A percentile compares a stretch with the other conserved stretches of the same genome.
phyloP scores from a whole-genome alignment of 2,797 vertebrate genomes.

The Rhinogobio ventralis region DNA sequence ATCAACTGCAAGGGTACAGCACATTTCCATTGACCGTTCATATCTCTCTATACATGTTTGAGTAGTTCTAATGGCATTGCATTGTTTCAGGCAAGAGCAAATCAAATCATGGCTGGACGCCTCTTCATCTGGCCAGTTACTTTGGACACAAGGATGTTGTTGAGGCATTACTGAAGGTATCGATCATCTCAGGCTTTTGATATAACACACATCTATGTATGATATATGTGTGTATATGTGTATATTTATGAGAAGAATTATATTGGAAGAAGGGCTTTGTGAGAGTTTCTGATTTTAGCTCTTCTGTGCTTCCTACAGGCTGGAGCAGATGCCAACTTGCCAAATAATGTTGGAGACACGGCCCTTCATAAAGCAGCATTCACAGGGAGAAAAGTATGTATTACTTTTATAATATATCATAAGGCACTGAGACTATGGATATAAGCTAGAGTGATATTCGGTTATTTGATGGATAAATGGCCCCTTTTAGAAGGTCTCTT shows the following conservation, averaged over 20 bases:
- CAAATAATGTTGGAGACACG: conserved; percentile 94
- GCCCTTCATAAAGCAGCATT: conserved; percentile 95
- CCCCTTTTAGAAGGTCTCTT: not conserved
- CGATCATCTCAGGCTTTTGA: not conserved
- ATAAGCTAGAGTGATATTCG: not conserved
- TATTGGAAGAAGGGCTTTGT: not conserved
- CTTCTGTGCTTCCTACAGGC: conserved; percentile 76
- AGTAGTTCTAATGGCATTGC: not conserved
- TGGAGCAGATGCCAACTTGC: conserved; percentile 88
- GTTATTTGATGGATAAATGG: not conserved
- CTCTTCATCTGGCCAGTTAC: conserved; percentile 96
- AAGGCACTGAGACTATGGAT: not conserved
- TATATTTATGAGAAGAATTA: not conserved
- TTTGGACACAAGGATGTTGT: conserved; percentile 93
- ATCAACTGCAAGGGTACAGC: conserved; percentile 94
- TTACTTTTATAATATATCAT: not conserved
- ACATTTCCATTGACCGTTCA: not conserved
- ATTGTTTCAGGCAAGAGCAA: conserved; percentile 88
- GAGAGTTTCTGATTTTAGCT: not conserved
- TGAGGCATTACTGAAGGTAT: conserved; percentile 90
- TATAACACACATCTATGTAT: not conserved
- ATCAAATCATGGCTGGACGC: conserved; percentile 95
- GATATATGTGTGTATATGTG: not conserved
- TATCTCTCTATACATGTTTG: not conserved
- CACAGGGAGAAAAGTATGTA: conserved; percentile 91